Evolutionary conservation across 2,797 vertebrate genomes (phyloP).

Genomic region (Myotis daubentonii): DNA sequence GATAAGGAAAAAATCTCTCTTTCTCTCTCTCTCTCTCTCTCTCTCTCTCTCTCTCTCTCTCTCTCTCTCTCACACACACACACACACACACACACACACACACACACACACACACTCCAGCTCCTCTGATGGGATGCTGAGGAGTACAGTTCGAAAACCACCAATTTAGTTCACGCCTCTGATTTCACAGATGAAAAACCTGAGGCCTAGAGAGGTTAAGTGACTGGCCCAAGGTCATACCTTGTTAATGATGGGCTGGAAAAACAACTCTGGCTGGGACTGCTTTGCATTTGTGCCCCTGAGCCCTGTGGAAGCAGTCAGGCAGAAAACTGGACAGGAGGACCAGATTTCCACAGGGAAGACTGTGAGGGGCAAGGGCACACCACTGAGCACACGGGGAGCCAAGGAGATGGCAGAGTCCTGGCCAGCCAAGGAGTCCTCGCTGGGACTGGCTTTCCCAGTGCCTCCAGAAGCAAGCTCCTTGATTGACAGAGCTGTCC

Average conservation of each 20-base stretch:
- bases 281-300: neutral
- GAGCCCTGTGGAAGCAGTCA: neutral
- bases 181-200: constrained; percentile 62
- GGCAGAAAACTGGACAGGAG: neutral
- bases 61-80: neutral
- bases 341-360: neutral
- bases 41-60: neutral
- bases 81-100: neutral
- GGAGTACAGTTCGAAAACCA: constrained; percentile 16
- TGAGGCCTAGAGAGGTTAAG: neutral
- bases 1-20: neutral
- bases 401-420: neutral
- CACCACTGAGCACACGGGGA: neutral
- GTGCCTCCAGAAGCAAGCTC: neutral
- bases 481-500: neutral
- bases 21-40: neutral
- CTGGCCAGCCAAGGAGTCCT: neutral
- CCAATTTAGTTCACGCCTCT: constrained; percentile 8
- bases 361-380: neutral
- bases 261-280: neutral
- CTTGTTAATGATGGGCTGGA: neutral
- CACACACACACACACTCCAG: neutral
- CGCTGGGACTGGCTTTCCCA: neutral
- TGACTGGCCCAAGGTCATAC: neutral
- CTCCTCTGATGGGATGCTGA: neutral